Conservation (phyloP, 1,140 invertebrate genomes). For the Leptonema lineaticorne region DNA sequence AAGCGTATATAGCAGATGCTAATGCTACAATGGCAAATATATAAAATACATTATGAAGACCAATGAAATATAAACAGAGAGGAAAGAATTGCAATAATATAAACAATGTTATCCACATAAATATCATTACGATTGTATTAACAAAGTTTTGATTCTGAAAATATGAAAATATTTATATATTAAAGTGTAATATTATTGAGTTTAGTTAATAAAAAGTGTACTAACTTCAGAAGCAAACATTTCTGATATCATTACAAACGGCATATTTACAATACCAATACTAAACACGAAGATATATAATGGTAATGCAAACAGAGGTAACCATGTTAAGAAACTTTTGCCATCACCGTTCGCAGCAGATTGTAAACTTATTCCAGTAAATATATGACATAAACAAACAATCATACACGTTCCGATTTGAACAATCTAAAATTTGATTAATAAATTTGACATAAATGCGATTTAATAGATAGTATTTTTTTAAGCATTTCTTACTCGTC, state of each 20-base stretch:
- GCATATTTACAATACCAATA: conserved; percentile 55
- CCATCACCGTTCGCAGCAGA: not conserved
- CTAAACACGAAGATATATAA: conserved; percentile 59
- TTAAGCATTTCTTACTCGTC: conserved; percentile 49
- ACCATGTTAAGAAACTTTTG: conserved; percentile 45
- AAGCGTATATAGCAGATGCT: conserved; percentile 17
- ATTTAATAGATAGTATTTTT: too few species aligned
- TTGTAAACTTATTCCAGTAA: conserved; percentile 52
- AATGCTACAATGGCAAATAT: conserved; percentile 26
- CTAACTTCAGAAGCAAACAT: conserved; percentile 58
- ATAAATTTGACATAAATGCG: not conserved
- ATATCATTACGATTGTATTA: conserved; percentile 25
- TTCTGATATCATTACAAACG: conserved; percentile 64
- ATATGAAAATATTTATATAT: conserved; percentile 5
- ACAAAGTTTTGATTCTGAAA: conserved; percentile 35
- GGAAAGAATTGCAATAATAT: conserved; percentile 32
- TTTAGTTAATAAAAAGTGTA: conserved; percentile 32
- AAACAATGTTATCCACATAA: conserved; percentile 27
- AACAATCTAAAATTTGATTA: conserved; percentile 49
- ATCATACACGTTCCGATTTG: conserved; percentile 54
- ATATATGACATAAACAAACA: conserved; percentile 49
- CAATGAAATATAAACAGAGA: conserved; percentile 4
- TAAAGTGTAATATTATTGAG: not conserved
- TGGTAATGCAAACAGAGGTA: conserved; percentile 57
- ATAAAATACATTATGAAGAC: conserved; percentile 34